These are phyloP conservation scores for Craniophora ligustri DNA, from an alignment of 2,888 invertebrate species.

Conservation along the genomic window DNA sequence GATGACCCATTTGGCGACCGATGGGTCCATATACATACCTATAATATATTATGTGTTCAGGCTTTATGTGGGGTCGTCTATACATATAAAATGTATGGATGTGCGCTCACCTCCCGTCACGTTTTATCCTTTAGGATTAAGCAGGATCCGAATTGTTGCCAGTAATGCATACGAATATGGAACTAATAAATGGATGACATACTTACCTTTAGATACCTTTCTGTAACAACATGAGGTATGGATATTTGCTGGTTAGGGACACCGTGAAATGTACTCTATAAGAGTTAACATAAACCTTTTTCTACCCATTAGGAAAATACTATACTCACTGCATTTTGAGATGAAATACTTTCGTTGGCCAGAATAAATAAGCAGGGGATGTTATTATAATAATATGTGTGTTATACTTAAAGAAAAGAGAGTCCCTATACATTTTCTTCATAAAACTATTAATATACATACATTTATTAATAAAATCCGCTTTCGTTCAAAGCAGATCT, in stretches of 20 bases:
- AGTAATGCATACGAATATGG: constrained; percentile 57
- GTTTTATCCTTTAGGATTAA: constrained; percentile 33
- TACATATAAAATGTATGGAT: constrained; percentile 4
- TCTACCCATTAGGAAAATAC: no score
- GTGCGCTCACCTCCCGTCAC: constrained; percentile 32
- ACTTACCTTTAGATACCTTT: neutral
- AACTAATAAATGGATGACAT: constrained; percentile 13
- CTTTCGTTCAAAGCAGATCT: no score
- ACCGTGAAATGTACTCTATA: neutral
- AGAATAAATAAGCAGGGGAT: no score
- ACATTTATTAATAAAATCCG: no score
- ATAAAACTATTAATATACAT: no score
- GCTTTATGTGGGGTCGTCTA: neutral
- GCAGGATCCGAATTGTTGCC: constrained; percentile 49
- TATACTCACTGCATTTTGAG: no score
- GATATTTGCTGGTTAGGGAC: neutral
- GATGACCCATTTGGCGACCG: constrained; percentile 21
- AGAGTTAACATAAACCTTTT: no score
- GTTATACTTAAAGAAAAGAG: no score
- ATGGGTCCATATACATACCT: neutral
- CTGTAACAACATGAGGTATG: no score
- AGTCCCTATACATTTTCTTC: no score
- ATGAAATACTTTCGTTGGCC: no score
- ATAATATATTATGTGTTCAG: neutral
- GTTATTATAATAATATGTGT: no score